Base-by-base conservation (phyloP, 2,888 invertebrate genomes). In the Epistrophe grossulariae region DNA sequence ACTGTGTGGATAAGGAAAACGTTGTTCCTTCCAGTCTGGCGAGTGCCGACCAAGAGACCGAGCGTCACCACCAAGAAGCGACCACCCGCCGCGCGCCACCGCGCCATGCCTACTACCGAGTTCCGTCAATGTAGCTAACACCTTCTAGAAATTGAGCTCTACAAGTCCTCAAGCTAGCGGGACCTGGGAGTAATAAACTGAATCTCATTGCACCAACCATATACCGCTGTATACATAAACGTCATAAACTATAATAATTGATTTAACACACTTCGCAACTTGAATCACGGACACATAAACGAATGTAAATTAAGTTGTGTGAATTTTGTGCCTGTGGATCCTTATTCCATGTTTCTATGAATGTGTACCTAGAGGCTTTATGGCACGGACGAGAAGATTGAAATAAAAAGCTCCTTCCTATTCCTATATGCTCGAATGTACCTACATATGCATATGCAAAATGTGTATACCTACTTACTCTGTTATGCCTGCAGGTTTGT, bases 291-390 rank as follows among this genome's bases (percentile, higher is more conserved):
- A 77, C 80, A 71, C 66, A 84, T 84, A 80, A 84, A 59, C 64
- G 79, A 76, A 84, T 84, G 80, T 72, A 80, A 84, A 84, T 84
- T 84, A 77, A 84, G 76, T 80, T 80, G 80, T 80, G 64, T 66
- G 64, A 71, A 59, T 84, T 72, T 60, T 78, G 13, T 77, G 62
- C 60, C 50, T 50, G 59, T 48, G 68, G 35, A 48, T 57, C 10
- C 28, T 45, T 73, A 43, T 59, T 62, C 11, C 15, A 28, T 57
- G 40, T 43, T 35, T 45, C 17, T 43, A n/a, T 60, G 50, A 13
- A 40, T 48, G 2, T 52, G 60, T 31, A 31, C 10, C 64, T 17
- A 48, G 35, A 55, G 48, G 43, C 28, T 43, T 71, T 55, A 66
- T 43, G 59, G 57, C 45, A 66, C 50, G 72, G 57, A 48, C 66